Conservation (phyloP, 1,140 invertebrate species). For the Nebria ingens region DNA sequence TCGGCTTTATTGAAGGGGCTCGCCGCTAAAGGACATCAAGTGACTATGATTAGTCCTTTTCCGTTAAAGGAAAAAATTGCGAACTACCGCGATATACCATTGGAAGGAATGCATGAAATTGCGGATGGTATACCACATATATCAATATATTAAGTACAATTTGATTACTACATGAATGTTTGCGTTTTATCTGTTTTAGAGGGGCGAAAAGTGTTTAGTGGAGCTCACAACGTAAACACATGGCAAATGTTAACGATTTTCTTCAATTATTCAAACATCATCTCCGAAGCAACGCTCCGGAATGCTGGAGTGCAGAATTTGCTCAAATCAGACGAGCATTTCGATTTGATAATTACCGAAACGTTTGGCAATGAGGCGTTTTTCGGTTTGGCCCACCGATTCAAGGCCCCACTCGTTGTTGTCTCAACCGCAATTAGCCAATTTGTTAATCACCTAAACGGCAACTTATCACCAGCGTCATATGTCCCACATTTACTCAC, state of each 20-base stretch:
- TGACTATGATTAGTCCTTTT: conserved; percentile 44
- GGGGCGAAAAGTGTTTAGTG: no score
- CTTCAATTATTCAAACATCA: background rate
- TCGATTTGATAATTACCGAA: conserved; percentile 35
- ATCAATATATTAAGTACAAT: no score
- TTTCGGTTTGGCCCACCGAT: conserved; percentile 30
- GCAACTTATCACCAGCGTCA: conserved; percentile 29
- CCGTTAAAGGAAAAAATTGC: conserved; percentile 33
- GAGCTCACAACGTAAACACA: no score
- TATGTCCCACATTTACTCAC: conserved; percentile 31
- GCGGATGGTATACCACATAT: conserved; percentile 11
- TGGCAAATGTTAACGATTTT: background rate
- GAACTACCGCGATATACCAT: conserved; percentile 40
- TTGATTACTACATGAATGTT: no score
- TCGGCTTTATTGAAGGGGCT: conserved; percentile 41
- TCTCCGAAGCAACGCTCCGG: conserved; percentile 4
- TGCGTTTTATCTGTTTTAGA: no score
- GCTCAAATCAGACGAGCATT: conserved; percentile 29
- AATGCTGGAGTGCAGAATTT: conserved; percentile 19
- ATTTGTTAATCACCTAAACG: conserved; percentile 33
- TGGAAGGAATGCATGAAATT: conserved; percentile 11
- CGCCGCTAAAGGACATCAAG: conserved; percentile 42
- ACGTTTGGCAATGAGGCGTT: conserved; percentile 34
- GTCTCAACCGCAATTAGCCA: conserved; percentile 25
- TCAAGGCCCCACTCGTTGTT: conserved; percentile 31